Conservation (phyloP, 2,888 invertebrate species). For the Anarsia innoxiella region DNA sequence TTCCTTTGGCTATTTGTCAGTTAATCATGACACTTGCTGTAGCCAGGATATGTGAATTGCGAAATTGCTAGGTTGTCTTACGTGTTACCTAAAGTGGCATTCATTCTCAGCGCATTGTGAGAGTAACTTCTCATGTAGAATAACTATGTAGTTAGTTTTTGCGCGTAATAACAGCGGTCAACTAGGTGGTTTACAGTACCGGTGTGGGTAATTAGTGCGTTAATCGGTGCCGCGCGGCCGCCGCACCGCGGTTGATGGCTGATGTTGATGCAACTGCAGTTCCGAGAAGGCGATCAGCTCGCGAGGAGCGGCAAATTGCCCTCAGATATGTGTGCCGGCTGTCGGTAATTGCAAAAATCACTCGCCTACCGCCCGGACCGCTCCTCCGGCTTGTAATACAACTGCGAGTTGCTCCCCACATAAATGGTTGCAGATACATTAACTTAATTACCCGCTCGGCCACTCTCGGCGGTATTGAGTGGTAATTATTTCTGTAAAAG, state of each 20-base stretch:
- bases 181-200: constrained; percentile 23
- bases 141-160: too few relatives aligned
- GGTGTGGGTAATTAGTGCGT: constrained; percentile 56
- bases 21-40: too few relatives aligned
- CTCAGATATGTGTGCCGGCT: constrained; percentile 67
- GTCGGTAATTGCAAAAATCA: constrained; percentile 71
- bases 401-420: constrained; percentile 13
- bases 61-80: too few relatives aligned
- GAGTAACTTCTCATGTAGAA: constrained; percentile 9
- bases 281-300: constrained; percentile 64
- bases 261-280: constrained; percentile 64
- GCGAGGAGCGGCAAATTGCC: constrained; percentile 67
- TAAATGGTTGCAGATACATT: constrained; percentile 17
- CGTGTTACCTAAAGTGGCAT: background rate
- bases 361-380: constrained; percentile 33
- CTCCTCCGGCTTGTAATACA: constrained; percentile 22
- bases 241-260: constrained; percentile 38
- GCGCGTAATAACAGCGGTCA: constrained; percentile 14
- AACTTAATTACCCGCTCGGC: constrained; percentile 13
- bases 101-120: background rate
- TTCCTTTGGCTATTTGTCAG: too few relatives aligned
- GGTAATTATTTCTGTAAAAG: constrained; percentile 5
- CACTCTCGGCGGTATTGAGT: constrained; percentile 6
- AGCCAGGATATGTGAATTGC: too few relatives aligned
- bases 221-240: constrained; percentile 48